Evolutionary conservation across 2,888 invertebrate genomes (phyloP), one percentile per base, ranked within the genome.

Genomic region (Hypomecis atomaria): DNA sequence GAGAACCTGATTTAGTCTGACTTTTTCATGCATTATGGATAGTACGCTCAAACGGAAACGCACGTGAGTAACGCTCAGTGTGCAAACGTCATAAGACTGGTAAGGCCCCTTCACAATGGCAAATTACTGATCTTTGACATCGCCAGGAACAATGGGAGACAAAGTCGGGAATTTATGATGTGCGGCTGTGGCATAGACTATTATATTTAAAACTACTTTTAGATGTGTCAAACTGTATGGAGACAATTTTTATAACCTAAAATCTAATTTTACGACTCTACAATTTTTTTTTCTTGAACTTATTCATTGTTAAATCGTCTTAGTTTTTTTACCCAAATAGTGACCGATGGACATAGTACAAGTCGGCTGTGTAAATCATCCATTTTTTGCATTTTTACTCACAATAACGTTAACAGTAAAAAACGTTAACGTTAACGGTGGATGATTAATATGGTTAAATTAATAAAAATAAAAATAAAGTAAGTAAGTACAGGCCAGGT

Each of bases 41-140:
- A 23, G 23, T 23, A 48, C 37, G 43, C n/a, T 38, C 36, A 47
- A 59, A 65, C 65, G 60, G 65, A 60, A 65, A 65, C 57, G 57
- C 60, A 60, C 56, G 65, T 65, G 33, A 56, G 33, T 47, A 38
- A 59, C 48, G 37, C 53, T 44, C 60, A 53, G 60, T 60, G 65
- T 58, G 48, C 53, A 57, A 60, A 65, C 60, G 53, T 60, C 60
- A 45, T 49, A 57, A 61, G 60, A 65, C 65, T 65, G 71, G 75
- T 74, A 72, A 71, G 66, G 72, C 77, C 78, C 71, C 76, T 78
- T 84, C 79, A 87, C 89, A 89, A 90, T 87, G 86, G 89, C 87
- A 90, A 89, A 90, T 90, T 88, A 88, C 87, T 89, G 90, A 92
- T 91, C 92, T 92, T 89, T 92, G 90, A 89, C 91, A 89, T 88